Percentiles rank a stretch among this genome's conserved stretches.
Evolutionary conservation across 2,797 vertebrate species (phyloP).

Genomic region (Silurus lanzhouensis): DNA sequence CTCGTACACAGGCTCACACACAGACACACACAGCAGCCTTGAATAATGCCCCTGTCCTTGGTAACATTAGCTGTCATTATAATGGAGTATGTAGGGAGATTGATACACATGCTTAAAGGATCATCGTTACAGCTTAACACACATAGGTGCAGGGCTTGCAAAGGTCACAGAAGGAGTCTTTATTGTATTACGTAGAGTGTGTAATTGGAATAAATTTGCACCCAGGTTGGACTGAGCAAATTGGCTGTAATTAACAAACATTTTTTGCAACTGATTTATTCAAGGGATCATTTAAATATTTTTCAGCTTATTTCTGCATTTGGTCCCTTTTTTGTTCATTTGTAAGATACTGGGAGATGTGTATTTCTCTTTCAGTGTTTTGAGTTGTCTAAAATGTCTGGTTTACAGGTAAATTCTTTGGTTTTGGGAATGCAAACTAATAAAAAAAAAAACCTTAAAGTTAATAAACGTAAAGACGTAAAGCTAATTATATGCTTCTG

Average conservation of each 20-base stretch:
- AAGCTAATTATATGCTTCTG: neutral
- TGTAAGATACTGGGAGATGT: neutral
- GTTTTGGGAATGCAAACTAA: neutral
- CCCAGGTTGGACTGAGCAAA: conserved; percentile 14
- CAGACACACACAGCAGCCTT: conserved; percentile 64
- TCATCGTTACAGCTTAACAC: conserved; percentile 64
- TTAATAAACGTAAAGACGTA: neutral
- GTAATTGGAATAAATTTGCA: conserved; percentile 41
- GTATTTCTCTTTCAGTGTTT: neutral
- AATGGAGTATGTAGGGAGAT: conserved; percentile 76
- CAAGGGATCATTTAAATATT: neutral
- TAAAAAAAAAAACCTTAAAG: too few relatives aligned
- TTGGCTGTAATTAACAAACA: conserved; percentile 29
- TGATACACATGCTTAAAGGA: conserved; percentile 67
- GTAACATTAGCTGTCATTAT: conserved; percentile 78
- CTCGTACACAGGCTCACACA: conserved; percentile 47
- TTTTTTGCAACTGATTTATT: conserved; percentile 27
- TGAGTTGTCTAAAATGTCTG: neutral
- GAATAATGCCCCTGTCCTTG: conserved; percentile 78
- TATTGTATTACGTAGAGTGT: conserved; percentile 5
- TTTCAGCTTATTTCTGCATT: neutral
- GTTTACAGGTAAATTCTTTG: neutral
- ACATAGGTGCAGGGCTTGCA: conserved; percentile 38
- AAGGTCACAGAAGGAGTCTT: conserved; percentile 38
- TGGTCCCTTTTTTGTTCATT: neutral